These are phyloP conservation scores for Gadus macrocephalus DNA, from an alignment of 2,113 vertebrate genomes.

Conservation along the genomic window DNA sequence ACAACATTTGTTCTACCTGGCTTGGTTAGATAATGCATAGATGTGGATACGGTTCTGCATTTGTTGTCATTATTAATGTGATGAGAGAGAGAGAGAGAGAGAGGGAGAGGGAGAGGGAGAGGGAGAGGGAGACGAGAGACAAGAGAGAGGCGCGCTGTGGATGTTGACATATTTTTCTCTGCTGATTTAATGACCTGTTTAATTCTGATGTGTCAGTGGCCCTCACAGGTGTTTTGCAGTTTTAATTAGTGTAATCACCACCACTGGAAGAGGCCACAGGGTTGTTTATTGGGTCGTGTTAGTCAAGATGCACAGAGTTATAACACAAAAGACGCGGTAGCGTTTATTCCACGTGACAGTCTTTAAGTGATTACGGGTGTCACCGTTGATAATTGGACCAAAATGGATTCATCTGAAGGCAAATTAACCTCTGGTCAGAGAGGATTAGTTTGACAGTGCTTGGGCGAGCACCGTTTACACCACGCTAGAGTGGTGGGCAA, in stretches of 20 bases:
- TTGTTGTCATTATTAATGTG: no score
- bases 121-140: conserved; percentile 29
- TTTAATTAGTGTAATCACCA: conserved; percentile 73
- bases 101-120: conserved; percentile 28
- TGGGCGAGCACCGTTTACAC: conserved; percentile 37
- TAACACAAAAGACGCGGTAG: conserved; percentile 66
- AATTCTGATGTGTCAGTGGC: conserved; percentile 57
- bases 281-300: conserved; percentile 71
- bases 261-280: conserved; percentile 67
- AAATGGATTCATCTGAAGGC: conserved; percentile 62
- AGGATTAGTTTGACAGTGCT: conserved; percentile 62
- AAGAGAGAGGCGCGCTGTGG: conserved; percentile 42
- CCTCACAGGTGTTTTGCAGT: conserved; percentile 66
- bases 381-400: conserved; percentile 68
- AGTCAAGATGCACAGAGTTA: conserved; percentile 73
- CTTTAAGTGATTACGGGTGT: conserved; percentile 66
- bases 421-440: conserved; percentile 59
- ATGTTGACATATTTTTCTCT: conserved; percentile 58
- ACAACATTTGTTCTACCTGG: no score
- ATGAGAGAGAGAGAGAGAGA: no score
- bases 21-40: no score
- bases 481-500: conserved; percentile 10
- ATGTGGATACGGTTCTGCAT: no score
- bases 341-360: conserved; percentile 62
- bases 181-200: conserved; percentile 71